phyloP scores from a whole-genome alignment of 2,797 vertebrate species.

The Bradypus variegatus region DNA sequence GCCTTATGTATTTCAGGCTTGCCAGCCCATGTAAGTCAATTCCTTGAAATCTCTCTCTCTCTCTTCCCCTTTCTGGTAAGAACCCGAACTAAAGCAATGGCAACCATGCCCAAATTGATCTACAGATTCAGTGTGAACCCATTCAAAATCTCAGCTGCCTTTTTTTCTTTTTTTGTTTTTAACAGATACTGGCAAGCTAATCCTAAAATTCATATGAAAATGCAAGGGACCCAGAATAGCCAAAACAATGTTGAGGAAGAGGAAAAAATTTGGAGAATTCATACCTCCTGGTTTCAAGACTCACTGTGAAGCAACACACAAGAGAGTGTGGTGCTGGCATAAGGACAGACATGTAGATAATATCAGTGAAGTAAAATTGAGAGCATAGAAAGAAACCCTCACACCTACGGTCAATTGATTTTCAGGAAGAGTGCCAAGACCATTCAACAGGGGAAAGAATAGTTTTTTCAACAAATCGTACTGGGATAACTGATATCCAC shows the following conservation, averaged over 20 bases:
- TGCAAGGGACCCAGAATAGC: not conserved
- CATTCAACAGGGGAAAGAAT: not conserved
- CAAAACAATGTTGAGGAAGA: too few species aligned
- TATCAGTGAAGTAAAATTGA: not conserved
- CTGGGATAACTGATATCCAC: not conserved
- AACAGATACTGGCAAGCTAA: not conserved
- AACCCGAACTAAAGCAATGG: too few species aligned
- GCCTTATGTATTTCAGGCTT: too few species aligned
- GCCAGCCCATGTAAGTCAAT: too few species aligned
- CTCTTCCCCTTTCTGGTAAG: too few species aligned
- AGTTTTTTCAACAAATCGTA: not conserved
- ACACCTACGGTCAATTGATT: not conserved
- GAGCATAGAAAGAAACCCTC: not conserved
- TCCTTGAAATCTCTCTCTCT: too few species aligned
- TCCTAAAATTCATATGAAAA: not conserved
- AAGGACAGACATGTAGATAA: not conserved
- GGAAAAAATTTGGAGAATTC: not conserved
- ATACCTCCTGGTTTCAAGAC: not conserved
- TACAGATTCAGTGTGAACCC: not conserved
- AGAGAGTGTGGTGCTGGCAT: not conserved
- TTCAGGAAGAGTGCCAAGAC: not conserved
- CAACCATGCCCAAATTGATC: not conserved
- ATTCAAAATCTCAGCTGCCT: not conserved
- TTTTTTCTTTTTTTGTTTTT: not conserved
- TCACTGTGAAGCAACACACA: not conserved